Base-by-base conservation (phyloP, 2,888 invertebrate species). In the Erynnis tages region DNA sequence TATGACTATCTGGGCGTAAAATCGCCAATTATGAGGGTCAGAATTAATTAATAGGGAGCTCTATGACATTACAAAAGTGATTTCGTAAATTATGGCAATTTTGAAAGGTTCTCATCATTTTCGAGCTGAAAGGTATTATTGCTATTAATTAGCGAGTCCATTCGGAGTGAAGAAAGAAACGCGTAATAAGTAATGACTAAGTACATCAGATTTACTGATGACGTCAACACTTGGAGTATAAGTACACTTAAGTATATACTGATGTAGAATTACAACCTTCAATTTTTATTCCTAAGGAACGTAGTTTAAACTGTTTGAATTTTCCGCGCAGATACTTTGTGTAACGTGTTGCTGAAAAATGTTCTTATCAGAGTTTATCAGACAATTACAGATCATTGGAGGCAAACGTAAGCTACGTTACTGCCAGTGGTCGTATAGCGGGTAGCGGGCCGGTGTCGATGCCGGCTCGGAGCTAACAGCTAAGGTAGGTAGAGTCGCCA, bases 21-120 rank as follows among this genome's bases (percentile, higher is more conserved):
- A 43, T 50, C 43, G 41, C 25, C 43, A 27, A 50, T 50, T 43
- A 50, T 35, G 34, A 41, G 50, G 7, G 19, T 37, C 29, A 37
- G 35, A 43, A 52, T 37, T 45, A 52, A 50, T 50, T 50, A 50
- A 50, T 49, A 41, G 40, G n/a, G 10, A 49, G 30, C 14, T 40
- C 40, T 13, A 16, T 8, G 7, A 16, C 21, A 16, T 8, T 14
- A 14, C 23, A 40, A 10, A 21, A 17, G 29, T 13, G 14, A 29
- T 34, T 21, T 34, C 14, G 32, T 21, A 25, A 37, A 37, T 35
- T 29, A 19, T 4, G n/a, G 44, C 30, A 10, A 27, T 27, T 34
- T 25, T 23, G 23, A 35, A 34, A 45, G 6, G 6, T 25, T 35
- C 34, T 35, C 35, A 45, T 45, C n/a, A 45, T 45, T 45, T 16